Evolutionary conservation across 2,113 vertebrate genomes (phyloP).

Genomic region (Leptodactylus fuscus): DNA sequence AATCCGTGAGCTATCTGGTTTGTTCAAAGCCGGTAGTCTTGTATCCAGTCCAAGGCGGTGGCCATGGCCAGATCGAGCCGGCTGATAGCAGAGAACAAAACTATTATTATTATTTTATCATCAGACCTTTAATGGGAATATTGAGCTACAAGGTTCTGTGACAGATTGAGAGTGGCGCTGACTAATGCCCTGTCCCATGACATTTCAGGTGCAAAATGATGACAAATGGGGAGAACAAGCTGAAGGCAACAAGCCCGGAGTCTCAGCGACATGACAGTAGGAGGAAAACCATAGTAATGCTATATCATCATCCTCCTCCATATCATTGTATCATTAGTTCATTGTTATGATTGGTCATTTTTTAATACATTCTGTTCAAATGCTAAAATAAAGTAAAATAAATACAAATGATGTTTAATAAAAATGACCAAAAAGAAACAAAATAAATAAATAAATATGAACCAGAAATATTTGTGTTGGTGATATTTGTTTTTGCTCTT

Average conservation of each 20-base stretch:
- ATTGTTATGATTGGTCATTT: too few species aligned
- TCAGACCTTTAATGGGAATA: constrained; percentile 38
- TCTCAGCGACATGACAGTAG: neutral
- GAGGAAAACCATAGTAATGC: too few species aligned
- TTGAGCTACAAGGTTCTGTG: constrained; percentile 51
- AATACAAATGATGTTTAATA: too few species aligned
- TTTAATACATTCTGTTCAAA: too few species aligned
- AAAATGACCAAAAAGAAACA: too few species aligned
- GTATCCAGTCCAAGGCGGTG: constrained; percentile 57
- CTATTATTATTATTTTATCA: constrained; percentile 54
- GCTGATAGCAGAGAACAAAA: constrained; percentile 57
- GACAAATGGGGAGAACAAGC: neutral
- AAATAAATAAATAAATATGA: too few species aligned
- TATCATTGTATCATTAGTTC: too few species aligned
- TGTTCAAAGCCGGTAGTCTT: constrained; percentile 15
- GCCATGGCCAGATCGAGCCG: constrained; percentile 59
- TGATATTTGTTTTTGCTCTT: too few species aligned
- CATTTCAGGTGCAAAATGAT: constrained; percentile 40
- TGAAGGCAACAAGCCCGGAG: neutral
- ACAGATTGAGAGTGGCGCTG: constrained; percentile 37
- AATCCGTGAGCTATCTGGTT: constrained; percentile 60
- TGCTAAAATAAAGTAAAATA: too few species aligned
- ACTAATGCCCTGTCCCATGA: constrained; percentile 42
- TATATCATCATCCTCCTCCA: too few species aligned
- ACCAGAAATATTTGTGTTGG: too few species aligned